These are phyloP conservation scores for Zeus faber DNA, from an alignment of 2,113 vertebrate species.

Conservation along the genomic window DNA sequence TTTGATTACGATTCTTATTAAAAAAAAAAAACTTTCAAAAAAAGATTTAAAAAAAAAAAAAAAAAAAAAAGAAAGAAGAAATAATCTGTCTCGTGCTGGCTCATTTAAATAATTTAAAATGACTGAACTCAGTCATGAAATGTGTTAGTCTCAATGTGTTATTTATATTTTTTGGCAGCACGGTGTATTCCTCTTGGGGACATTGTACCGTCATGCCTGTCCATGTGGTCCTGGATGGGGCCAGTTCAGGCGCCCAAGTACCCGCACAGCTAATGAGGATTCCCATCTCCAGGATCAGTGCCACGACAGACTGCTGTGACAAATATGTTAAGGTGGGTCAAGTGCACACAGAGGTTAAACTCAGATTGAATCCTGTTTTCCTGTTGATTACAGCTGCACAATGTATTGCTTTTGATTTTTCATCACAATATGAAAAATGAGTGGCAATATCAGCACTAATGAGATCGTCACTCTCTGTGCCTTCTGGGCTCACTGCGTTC, in stretches of 20 bases:
- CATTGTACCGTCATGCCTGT: slow-evolving; percentile 51
- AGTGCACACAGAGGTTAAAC: background rate
- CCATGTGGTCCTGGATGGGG: slow-evolving; percentile 36
- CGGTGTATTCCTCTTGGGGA: slow-evolving; percentile 32
- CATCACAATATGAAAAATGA: no score
- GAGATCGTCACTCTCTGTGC: no score
- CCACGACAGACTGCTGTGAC: slow-evolving; percentile 32
- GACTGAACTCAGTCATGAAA: no score
- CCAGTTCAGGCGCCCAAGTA: slow-evolving; percentile 30
- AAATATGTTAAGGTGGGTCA: slow-evolving; percentile 64
- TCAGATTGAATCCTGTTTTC: no score
- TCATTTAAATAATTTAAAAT: no score
- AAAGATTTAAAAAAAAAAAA: no score
- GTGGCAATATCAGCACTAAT: no score
- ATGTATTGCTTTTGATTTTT: background rate
- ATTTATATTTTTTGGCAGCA: background rate
- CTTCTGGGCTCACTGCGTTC: no score
- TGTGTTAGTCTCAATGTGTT: background rate
- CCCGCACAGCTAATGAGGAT: slow-evolving; percentile 52
- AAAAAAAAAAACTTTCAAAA: no score
- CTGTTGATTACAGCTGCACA: background rate
- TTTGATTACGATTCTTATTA: no score
- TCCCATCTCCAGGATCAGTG: slow-evolving; percentile 44
- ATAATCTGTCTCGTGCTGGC: no score
- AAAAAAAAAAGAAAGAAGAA: no score